Conservation (phyloP, 2,113 vertebrate species). For the Brachyhypopomus occidentalis region DNA sequence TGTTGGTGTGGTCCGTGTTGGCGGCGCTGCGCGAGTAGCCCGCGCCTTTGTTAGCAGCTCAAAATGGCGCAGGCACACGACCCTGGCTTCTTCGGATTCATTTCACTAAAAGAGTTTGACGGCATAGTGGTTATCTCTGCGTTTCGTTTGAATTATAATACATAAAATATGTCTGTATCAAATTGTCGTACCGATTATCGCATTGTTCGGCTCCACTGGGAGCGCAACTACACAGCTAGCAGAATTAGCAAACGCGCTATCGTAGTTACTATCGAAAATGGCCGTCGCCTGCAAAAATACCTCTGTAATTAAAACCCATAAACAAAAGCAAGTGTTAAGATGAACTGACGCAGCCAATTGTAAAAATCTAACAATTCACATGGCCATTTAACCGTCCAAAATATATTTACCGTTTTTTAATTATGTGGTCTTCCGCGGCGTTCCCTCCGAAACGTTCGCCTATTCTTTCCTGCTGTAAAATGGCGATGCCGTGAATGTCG, state of each 20-base stretch:
- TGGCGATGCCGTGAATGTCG: not conserved
- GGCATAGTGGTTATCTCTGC: no score
- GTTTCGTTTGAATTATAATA: no score
- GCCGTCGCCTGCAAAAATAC: not conserved
- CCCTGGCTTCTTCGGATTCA: not conserved
- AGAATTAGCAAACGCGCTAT: no score
- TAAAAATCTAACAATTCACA: no score
- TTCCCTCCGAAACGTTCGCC: no score
- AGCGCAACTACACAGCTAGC: no score
- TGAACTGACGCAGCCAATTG: not conserved
- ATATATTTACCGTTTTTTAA: not conserved
- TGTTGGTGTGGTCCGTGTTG: no score
- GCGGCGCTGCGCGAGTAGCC: no score
- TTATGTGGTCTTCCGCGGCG: not conserved
- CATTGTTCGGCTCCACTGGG: no score
- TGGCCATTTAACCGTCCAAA: not conserved
- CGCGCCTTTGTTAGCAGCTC: slow-evolving; percentile 33
- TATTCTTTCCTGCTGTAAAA: not conserved
- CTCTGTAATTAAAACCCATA: not conserved
- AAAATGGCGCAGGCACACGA: slow-evolving; percentile 41
- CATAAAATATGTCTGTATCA: no score
- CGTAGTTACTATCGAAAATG: not conserved
- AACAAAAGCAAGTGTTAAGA: not conserved
- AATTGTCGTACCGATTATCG: no score
- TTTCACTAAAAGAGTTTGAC: no score